Evolutionary conservation across 2,888 invertebrate species (phyloP).

Genomic region (Pristionchus entomophagus): DNA sequence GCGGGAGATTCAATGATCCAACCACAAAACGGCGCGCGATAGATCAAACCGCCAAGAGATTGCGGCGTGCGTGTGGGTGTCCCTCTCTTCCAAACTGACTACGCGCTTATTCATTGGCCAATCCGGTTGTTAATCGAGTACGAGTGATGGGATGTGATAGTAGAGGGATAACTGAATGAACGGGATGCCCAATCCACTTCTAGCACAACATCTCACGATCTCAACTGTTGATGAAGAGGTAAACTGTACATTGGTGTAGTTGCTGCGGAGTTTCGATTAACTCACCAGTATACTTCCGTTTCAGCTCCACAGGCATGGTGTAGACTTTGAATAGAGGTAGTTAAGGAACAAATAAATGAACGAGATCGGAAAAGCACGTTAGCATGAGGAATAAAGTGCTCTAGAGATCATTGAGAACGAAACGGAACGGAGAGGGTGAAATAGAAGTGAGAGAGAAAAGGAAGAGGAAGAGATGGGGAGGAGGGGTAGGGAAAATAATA

Average conservation of each 20-base stretch:
- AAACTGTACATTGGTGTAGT: no score
- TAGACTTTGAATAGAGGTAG: neutral
- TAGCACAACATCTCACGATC: no score
- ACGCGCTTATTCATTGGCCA: no score
- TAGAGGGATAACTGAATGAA: no score
- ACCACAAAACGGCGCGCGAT: neutral
- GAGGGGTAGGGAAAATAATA: neutral
- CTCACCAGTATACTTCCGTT: constrained; percentile 18
- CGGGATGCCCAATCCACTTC: no score
- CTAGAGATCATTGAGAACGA: neutral
- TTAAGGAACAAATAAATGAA: neutral
- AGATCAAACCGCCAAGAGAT: constrained; percentile 23
- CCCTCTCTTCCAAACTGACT: neutral
- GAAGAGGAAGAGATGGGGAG: constrained; percentile 3
- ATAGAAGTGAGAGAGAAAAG: constrained; percentile 49
- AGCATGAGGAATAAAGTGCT: neutral
- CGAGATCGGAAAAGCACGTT: neutral
- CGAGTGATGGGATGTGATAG: no score
- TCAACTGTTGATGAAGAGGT: no score
- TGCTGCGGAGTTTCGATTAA: no score
- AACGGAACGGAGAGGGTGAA: constrained; percentile 36
- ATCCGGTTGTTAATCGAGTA: no score
- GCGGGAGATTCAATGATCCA: neutral
- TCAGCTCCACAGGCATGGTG: constrained; percentile 28
- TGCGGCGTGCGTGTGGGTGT: neutral